Conservation (phyloP, 1,140 invertebrate genomes). For the Anadara kagoshimensis region DNA sequence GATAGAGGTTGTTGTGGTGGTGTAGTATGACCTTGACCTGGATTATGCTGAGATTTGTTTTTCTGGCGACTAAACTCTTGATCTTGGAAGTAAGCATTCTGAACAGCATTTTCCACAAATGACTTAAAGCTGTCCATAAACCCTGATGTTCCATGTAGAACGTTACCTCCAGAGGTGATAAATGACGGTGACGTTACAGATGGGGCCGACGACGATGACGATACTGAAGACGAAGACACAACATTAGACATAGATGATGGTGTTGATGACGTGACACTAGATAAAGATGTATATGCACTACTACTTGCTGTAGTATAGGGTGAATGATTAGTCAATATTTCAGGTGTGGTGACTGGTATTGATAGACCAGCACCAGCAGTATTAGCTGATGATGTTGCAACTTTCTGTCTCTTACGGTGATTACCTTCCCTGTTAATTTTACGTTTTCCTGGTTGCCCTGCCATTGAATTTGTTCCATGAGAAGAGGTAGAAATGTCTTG, state of each 20-base stretch:
- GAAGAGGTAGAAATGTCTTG: conserved; percentile 4
- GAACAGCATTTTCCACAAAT: conserved; percentile 73
- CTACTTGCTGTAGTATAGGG: conserved; percentile 76
- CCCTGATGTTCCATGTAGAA: conserved; percentile 43
- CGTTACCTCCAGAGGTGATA: conserved; percentile 75
- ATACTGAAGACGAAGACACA: conserved; percentile 75
- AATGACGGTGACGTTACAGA: conserved; percentile 76
- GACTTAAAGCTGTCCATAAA: conserved; percentile 72
- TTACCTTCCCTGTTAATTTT: conserved; percentile 47
- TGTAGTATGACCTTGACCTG: background rate
- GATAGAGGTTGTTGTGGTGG: conserved; percentile 14
- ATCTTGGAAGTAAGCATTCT: conserved; percentile 70
- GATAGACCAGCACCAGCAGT: conserved; percentile 69
- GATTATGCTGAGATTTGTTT: conserved; percentile 15
- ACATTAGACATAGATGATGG: conserved; percentile 67
- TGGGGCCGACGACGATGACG: conserved; percentile 40
- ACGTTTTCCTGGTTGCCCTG: conserved; percentile 70
- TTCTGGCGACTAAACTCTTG: conserved; percentile 37
- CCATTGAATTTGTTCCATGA: conserved; percentile 68
- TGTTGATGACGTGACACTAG: conserved; percentile 40
- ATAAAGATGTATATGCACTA: conserved; percentile 2
- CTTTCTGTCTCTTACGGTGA: conserved; percentile 52
- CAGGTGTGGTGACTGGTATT: conserved; percentile 78
- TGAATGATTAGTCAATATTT: conserved; percentile 77
- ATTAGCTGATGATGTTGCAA: conserved; percentile 6